A percentile compares a stretch with the other conserved stretches of the same genome.
These are phyloP conservation scores for Apotomis betuletana DNA, from an alignment of 2,888 invertebrate species.

Conservation along the genomic window DNA sequence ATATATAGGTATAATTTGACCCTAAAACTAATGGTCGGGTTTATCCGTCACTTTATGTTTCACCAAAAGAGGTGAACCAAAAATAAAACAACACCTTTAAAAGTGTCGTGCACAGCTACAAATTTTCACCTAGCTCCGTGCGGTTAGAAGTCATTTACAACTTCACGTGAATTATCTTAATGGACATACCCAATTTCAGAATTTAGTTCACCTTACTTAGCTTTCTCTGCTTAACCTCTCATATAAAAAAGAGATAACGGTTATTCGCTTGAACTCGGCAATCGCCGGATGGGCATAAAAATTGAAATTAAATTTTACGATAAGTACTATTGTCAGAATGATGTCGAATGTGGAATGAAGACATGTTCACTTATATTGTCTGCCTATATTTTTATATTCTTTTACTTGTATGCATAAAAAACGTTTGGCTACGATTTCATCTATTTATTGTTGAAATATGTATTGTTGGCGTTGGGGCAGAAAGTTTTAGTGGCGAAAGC, in stretches of 20 bases:
- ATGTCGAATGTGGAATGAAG: constrained; percentile 8
- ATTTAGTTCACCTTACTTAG: constrained; percentile 8
- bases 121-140: constrained; percentile 7
- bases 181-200: background rate
- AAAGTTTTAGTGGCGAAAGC: too few relatives aligned
- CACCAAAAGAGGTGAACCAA: background rate
- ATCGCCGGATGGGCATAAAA: background rate
- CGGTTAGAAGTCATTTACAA: constrained; percentile 7
- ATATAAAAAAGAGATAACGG: constrained; percentile 19
- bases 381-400: too few relatives aligned
- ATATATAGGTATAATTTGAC: too few relatives aligned
- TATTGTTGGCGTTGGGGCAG: too few relatives aligned
- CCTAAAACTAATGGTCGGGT: too few relatives aligned
- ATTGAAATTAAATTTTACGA: background rate
- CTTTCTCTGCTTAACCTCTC: constrained; percentile 1
- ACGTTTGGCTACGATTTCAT: too few relatives aligned
- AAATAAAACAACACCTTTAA: constrained; percentile 1
- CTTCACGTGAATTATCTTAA: constrained; percentile 20
- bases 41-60: too few relatives aligned
- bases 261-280: background rate
- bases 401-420: too few relatives aligned
- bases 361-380: background rate
- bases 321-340: background rate
- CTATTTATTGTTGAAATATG: too few relatives aligned
- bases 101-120: constrained; percentile 11